phyloP scores from a whole-genome alignment of 1,140 invertebrate species.

The Planococcus citri region DNA sequence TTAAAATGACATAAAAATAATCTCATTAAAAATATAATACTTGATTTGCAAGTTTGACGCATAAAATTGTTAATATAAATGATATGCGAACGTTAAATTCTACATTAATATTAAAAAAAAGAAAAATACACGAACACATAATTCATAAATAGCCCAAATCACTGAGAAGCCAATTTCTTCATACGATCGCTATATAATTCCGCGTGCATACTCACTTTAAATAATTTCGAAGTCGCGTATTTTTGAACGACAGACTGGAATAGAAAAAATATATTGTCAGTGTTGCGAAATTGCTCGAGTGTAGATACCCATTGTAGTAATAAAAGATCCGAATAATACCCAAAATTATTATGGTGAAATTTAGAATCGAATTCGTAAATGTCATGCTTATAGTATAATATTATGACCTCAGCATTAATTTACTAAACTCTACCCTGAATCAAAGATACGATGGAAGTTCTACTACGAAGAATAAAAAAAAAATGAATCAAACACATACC shows the following conservation, averaged over 20 bases:
- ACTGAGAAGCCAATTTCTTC: background rate
- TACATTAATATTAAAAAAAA: background rate
- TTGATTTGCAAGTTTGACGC: background rate
- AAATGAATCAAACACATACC: background rate
- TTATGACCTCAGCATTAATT: too few relatives aligned
- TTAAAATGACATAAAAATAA: background rate
- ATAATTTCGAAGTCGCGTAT: conserved; percentile 1
- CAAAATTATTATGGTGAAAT: too few relatives aligned
- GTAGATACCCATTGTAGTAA: too few relatives aligned
- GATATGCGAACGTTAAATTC: background rate
- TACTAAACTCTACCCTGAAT: too few relatives aligned
- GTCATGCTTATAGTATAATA: too few relatives aligned
- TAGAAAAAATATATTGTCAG: background rate
- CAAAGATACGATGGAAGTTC: too few relatives aligned
- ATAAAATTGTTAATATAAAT: background rate
- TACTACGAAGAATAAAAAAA: too few relatives aligned
- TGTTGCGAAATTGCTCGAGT: too few relatives aligned
- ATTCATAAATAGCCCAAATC: background rate
- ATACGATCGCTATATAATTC: background rate
- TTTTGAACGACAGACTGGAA: background rate
- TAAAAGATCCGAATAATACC: too few relatives aligned
- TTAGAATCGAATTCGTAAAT: too few relatives aligned
- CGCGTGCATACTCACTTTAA: background rate
- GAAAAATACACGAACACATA: background rate
- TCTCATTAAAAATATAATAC: background rate